phyloP scores from a whole-genome alignment of 37 sponge, comb jelly and placozoan species.

The Cliona cf. orientalis region DNA sequence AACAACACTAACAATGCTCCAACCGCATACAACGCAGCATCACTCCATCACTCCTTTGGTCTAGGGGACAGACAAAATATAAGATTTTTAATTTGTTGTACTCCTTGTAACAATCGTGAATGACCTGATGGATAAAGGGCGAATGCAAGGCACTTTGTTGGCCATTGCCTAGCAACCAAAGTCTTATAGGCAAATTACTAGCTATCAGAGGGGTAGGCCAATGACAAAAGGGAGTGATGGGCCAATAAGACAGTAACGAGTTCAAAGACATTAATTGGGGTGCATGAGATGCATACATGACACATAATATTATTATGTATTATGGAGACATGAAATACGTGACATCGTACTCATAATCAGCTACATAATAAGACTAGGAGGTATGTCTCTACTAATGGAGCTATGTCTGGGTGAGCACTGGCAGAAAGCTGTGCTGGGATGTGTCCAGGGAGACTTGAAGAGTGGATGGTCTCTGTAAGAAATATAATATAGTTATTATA shows the following conservation, averaged over 20 bases:
- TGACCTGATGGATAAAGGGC: no score
- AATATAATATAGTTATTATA: background rate
- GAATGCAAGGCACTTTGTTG: no score
- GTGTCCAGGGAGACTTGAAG: constrained; percentile 31
- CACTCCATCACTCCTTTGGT: background rate
- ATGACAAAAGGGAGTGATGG: no score
- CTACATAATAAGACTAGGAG: background rate
- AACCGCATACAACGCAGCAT: background rate
- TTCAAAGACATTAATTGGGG: no score
- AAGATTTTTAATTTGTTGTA: no score
- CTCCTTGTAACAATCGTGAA: no score
- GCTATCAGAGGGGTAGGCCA: no score
- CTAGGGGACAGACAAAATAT: no score
- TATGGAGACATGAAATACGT: background rate
- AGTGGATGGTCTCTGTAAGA: constrained; percentile 34
- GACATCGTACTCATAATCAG: background rate
- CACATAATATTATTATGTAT: background rate
- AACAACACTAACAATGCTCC: no score
- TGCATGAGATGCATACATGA: background rate
- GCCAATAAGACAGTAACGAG: no score
- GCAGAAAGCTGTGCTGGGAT: constrained; percentile 42
- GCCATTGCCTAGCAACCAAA: no score
- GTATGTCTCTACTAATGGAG: background rate
- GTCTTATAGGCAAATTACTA: no score
- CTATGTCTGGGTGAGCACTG: constrained; percentile 51